phyloP scores from a whole-genome alignment of 2,888 invertebrate genomes.

The Ennomos erosarius region DNA sequence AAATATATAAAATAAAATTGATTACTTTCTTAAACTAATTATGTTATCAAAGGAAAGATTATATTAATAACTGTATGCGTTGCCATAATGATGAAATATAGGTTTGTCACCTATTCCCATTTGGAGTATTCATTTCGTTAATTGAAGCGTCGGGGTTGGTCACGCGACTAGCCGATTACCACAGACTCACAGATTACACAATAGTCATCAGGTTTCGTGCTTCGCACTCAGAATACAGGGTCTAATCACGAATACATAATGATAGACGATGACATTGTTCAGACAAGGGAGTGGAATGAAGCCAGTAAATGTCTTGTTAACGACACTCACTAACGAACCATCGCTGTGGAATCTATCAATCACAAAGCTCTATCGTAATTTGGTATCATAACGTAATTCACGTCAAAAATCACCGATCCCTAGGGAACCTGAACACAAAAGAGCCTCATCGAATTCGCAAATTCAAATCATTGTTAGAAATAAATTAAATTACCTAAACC shows the following conservation, averaged over 20 bases:
- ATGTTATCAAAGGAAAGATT: conserved; percentile 12
- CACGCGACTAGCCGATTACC: conserved; percentile 58
- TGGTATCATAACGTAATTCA: background rate
- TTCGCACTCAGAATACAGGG: conserved; percentile 55
- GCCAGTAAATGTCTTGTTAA: conserved; percentile 20
- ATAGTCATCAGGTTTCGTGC: conserved; percentile 32
- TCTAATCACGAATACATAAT: conserved; percentile 69
- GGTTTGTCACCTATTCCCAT: conserved; percentile 49
- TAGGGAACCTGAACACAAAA: conserved; percentile 1
- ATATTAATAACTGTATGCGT: conserved; percentile 10
- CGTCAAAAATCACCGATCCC: conserved; percentile 5
- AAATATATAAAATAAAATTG: too few relatives aligned
- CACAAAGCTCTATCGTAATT: background rate
- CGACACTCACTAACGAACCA: conserved; percentile 17
- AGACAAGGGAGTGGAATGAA: conserved; percentile 21
- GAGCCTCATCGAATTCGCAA: conserved; percentile 15
- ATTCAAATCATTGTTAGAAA: conserved; percentile 26
- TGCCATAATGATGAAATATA: conserved; percentile 48
- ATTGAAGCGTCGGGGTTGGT: conserved; percentile 55
- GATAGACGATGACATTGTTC: conserved; percentile 49
- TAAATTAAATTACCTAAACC: conserved; percentile 33
- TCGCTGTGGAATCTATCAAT: conserved; percentile 1
- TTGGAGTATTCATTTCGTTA: conserved; percentile 62
- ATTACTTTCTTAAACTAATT: conserved; percentile 9
- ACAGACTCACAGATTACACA: conserved; percentile 24